Evolutionary conservation across 2,888 invertebrate genomes (phyloP), one percentile per base, ranked within the genome.

Genomic region (Endotricha flammealis): DNA sequence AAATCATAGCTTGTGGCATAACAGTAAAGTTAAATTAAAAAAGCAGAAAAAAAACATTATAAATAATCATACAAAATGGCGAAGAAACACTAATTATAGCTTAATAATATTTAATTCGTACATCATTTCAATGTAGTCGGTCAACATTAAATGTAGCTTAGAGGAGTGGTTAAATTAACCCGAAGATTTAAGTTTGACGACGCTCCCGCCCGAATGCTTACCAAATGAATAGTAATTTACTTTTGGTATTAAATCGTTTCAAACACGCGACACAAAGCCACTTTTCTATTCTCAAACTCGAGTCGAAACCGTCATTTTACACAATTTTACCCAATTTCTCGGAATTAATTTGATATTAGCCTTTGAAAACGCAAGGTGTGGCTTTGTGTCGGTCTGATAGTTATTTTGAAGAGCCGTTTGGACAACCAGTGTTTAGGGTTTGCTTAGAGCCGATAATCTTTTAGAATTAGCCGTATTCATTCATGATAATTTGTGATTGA

Each of bases 301-400:
- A 74, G 63, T 78, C 72, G 59, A 72, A 79, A 77, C 85, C 81
- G 75, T 83, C 85, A 85, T 86, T 86, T 85, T 82, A 85, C 81
- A 81, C 83, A 83, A 86, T 85, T 86, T 83, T 80, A 85, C 79
- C 75, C 80, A 80, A 83, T 83, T 77, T 86, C 86, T 75, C 50
- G 66, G 86, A 85, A 86, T 85, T 86, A 86, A 85, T 85, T 83
- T 83, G 76, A 80, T 85, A 85, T 85, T 83, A 85, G 80, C 75
- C 73, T 83, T 86, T 82, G 77, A 76, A 82, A 83, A 85, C 78
- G 74, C 78, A 83, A 85, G 85, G 85, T 82, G 86, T 80, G 82
- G 82, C 81, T 80, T 73, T 65, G 70, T 70, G 64, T 73, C 61
- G 60, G 66, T 64, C 67, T 66, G 64, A 75, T 79, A 74, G 71